Conservation (phyloP, 2,888 invertebrate genomes). For the Ormyrus rosae region DNA sequence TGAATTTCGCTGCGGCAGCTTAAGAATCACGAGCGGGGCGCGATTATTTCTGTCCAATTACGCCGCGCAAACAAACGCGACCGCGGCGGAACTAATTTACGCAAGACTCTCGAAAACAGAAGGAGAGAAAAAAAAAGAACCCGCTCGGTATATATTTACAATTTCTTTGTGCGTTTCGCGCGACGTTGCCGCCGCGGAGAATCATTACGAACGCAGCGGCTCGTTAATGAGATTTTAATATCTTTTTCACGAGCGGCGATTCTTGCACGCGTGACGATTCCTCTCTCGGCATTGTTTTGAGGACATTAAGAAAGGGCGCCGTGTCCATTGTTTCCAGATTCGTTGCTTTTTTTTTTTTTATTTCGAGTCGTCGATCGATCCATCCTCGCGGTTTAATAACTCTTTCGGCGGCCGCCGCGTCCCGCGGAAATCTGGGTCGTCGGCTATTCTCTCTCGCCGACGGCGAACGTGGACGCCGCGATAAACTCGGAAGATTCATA, state of each 20-base stretch:
- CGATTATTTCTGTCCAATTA: no score
- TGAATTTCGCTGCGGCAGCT: slow-evolving; percentile 2
- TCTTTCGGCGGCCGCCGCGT: no score
- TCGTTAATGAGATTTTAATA: slow-evolving; percentile 46
- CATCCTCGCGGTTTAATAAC: no score
- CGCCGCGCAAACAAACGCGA: background rate
- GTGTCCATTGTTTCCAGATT: background rate
- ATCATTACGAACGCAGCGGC: background rate
- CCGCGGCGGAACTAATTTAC: slow-evolving; percentile 27
- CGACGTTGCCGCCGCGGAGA: background rate
- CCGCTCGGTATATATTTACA: background rate
- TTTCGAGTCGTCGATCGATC: background rate
- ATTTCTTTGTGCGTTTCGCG: background rate
- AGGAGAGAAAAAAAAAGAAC: slow-evolving; percentile 10
- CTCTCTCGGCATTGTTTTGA: slow-evolving; percentile 28
- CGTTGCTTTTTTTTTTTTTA: background rate
- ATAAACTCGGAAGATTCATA: no score
- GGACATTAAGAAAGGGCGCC: background rate
- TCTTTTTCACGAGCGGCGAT: slow-evolving; percentile 27
- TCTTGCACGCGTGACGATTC: background rate
- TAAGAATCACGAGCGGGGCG: background rate
- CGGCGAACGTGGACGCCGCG: no score
- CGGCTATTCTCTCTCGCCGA: no score
- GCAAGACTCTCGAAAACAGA: background rate
- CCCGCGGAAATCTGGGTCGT: no score